Conservation (phyloP, 2,888 invertebrate genomes). For the Gastrophysa polygoni region DNA sequence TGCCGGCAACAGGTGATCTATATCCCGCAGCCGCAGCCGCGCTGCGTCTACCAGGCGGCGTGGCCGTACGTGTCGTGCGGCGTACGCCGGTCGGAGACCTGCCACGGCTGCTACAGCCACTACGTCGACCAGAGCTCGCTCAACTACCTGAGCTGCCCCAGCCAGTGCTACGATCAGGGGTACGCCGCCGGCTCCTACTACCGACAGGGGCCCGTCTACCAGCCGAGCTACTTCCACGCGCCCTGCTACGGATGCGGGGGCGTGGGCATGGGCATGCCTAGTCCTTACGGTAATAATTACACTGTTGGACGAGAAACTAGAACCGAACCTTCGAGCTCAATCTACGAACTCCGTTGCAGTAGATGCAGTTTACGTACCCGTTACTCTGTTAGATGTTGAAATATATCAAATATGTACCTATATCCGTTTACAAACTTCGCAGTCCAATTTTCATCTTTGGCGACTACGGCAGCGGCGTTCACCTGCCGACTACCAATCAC, state of each 20-base stretch:
- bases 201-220: constrained; percentile 48
- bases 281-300: constrained; percentile 15
- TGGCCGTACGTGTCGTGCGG: constrained; percentile 56
- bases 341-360: too few species aligned
- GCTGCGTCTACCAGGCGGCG: constrained; percentile 49
- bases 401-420: too few species aligned
- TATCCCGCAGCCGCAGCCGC: constrained; percentile 54
- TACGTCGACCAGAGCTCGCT: constrained; percentile 38
- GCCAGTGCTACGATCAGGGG: constrained; percentile 53
- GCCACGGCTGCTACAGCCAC: constrained; percentile 54
- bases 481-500: too few species aligned
- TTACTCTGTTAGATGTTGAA: too few species aligned
- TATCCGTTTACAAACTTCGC: too few species aligned
- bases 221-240: constrained; percentile 42
- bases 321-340: too few species aligned
- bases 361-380: too few species aligned
- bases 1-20: constrained; percentile 51
- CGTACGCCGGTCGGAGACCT: constrained; percentile 40
- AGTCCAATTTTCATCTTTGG: too few species aligned
- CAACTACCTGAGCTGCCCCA: constrained; percentile 38
- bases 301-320: too few species aligned
- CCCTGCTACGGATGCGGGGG: constrained; percentile 31
- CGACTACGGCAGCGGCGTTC: too few species aligned
- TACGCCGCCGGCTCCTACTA: constrained; percentile 47
- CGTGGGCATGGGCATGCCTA: constrained; percentile 17